Evolutionary conservation across 2,113 vertebrate species (phyloP), one percentile per base, ranked within the genome.

Genomic region (Sprattus sprattus): DNA sequence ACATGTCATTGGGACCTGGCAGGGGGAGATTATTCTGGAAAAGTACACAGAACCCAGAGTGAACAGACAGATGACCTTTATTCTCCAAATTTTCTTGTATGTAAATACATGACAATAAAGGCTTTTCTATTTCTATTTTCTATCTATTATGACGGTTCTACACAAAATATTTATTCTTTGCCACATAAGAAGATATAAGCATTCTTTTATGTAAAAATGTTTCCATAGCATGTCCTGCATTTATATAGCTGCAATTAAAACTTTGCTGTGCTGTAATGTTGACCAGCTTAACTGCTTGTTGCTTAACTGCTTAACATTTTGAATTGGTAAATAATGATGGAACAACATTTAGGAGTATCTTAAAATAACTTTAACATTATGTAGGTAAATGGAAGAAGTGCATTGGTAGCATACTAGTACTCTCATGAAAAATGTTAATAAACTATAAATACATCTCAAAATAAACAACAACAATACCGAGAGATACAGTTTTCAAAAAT

Each of bases 1-100:
- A 90, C 90, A 84, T 89, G 94, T 94, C 94, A 93, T 49, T 81
- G 46, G 85, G 93, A 93, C 94, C 92, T 57, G 32, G 7, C 22
- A 64, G 10, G 71, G 4, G 13, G 3, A 78, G 71, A 78, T 39
- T 18, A 32, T 16, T 78, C 71, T 39, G 13, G 71, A 78, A 83
- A 57, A 71, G 39, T 50, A 78, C 71, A 78, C 71, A 78, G 28
- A 44, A 16, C 71, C 39, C 32, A 15, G 28, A 39, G 39, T 5
- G 13, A 78, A 78, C 71, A 78, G 71, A 39, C 11, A 78, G 71
- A 39, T 39, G 32, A 39, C 71, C 25, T 78, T 78, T 78, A 78
- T 32, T 78, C 71, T n/a, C n/a, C n/a, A n/a, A n/a, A n/a, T n/a
- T n/a, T n/a, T n/a, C n/a, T n/a, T n/a, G n/a, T n/a, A n/a, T n/a